These are phyloP conservation scores for Gambelia wislizenii DNA, from an alignment of 2,797 vertebrate genomes.

Conservation along the genomic window DNA sequence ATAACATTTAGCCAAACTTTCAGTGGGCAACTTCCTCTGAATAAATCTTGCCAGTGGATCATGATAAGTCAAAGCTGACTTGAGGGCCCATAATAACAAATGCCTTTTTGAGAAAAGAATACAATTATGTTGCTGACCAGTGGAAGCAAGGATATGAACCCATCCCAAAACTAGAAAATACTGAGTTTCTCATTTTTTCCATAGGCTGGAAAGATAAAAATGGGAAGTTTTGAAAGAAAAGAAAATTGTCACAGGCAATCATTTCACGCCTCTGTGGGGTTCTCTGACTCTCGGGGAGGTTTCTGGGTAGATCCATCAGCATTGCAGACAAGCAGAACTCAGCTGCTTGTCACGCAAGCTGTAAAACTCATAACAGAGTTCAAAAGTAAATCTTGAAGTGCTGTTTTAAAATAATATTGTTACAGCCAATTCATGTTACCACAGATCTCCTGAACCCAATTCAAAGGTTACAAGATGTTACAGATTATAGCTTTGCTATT, in stretches of 20 bases:
- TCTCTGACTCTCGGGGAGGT: not conserved
- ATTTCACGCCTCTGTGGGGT: no score
- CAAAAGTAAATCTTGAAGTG: not conserved
- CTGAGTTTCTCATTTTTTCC: not conserved
- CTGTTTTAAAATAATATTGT: not conserved
- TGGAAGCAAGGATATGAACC: not conserved
- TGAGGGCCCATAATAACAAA: no score
- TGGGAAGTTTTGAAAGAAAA: not conserved
- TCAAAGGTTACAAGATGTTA: constrained; percentile 2
- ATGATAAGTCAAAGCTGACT: no score
- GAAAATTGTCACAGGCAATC: not conserved
- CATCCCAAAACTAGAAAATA: not conserved
- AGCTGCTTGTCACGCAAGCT: not conserved
- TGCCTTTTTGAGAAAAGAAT: not conserved
- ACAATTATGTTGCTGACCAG: not conserved
- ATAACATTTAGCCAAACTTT: constrained; percentile 37
- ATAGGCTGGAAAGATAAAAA: not conserved
- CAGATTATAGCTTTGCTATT: not conserved
- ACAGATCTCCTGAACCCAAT: not conserved
- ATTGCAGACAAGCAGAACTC: not conserved
- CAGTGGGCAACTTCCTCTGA: no score
- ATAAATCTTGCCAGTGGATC: no score
- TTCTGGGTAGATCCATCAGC: not conserved
- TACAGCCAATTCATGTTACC: not conserved
- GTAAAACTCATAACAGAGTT: not conserved